phyloP scores from a whole-genome alignment of 1,140 invertebrate genomes.

The Ladona fulva region DNA sequence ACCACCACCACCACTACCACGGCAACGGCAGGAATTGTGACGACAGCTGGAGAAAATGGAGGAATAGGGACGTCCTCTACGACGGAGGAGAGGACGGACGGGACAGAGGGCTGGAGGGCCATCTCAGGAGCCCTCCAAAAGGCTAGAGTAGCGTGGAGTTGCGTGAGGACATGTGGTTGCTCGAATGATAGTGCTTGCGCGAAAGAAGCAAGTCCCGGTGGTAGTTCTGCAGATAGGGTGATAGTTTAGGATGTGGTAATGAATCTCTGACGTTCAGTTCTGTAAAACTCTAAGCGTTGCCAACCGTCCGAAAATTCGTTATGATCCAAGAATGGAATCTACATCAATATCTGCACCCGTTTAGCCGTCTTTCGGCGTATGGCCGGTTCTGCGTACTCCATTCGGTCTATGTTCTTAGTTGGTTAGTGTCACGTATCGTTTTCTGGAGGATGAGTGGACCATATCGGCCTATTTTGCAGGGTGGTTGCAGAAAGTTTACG shows the following conservation, averaged over 20 bases:
- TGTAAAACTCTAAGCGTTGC: no score
- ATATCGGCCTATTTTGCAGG: no score
- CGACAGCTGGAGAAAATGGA: slow-evolving; percentile 27
- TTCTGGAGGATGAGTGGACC: no score
- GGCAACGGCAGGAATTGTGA: slow-evolving; percentile 29
- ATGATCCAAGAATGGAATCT: no score
- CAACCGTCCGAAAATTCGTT: no score
- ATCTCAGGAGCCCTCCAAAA: background rate
- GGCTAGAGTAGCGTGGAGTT: background rate
- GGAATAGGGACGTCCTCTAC: background rate
- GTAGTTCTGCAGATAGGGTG: slow-evolving; percentile 14
- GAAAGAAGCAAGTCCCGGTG: slow-evolving; percentile 6
- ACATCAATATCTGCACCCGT: no score
- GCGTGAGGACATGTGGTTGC: background rate
- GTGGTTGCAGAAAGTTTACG: no score
- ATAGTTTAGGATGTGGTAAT: background rate
- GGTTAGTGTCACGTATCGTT: no score
- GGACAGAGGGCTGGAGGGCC: background rate
- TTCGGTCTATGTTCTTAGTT: no score
- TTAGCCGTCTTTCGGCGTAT: no score
- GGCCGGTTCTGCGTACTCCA: no score
- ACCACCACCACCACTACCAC: slow-evolving; percentile 32
- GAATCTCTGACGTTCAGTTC: background rate
- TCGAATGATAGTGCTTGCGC: background rate
- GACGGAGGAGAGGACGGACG: background rate